phyloP scores from a whole-genome alignment of 1,140 invertebrate species.

The Calosoma granatense region DNA sequence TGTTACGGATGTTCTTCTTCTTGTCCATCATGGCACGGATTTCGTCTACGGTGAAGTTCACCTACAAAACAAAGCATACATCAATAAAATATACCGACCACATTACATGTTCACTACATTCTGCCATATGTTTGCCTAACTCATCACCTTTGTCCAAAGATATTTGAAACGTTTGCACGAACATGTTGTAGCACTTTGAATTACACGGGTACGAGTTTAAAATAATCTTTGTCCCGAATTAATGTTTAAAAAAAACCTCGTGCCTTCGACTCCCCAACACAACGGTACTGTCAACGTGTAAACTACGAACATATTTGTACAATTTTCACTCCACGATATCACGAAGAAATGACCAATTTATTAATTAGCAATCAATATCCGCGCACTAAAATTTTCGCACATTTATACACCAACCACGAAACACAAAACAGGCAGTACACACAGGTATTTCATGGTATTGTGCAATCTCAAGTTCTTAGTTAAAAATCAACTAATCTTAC shows the following conservation, averaged over 20 bases:
- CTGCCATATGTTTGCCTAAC: not conserved
- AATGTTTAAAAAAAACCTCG: no score
- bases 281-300: not conserved
- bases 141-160: constrained; percentile 2
- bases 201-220: no score
- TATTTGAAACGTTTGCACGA: constrained; percentile 10
- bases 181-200: no score
- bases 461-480: constrained; percentile 26
- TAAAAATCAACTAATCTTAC: constrained; percentile 11
- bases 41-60: constrained; percentile 99
- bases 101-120: constrained; percentile 10
- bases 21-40: constrained; percentile 99
- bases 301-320: not conserved
- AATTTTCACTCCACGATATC: constrained; percentile 10
- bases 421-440: no score
- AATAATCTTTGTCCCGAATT: no score
- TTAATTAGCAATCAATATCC: no score
- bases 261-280: no score
- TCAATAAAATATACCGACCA: not conserved
- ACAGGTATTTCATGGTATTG: constrained; percentile 33
- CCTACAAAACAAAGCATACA: constrained; percentile 51
- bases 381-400: no score
- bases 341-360: not conserved
- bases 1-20: constrained; percentile 98
- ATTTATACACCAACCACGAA: no score